Percentiles rank a stretch among this genome's conserved stretches.
These are phyloP conservation scores for Scaptomyza caliginosa DNA, from an alignment of 2,888 invertebrate species.

Conservation along the genomic window DNA sequence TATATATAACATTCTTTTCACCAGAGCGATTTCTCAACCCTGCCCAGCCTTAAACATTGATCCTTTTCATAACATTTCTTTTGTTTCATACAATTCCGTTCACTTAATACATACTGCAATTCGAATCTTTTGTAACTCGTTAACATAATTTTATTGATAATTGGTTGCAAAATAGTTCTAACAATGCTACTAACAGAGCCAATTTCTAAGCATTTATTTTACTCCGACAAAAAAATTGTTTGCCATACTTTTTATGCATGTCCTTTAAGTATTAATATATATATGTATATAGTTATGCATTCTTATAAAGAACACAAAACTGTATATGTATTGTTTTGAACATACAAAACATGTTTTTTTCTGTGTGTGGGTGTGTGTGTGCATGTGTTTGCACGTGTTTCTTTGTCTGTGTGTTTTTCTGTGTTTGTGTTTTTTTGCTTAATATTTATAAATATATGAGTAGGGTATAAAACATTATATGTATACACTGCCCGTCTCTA, in stretches of 20 bases:
- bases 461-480: background rate
- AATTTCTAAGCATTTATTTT: conserved; percentile 10
- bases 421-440: background rate
- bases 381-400: no score
- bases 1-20: no score
- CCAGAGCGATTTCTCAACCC: background rate
- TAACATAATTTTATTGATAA: no score
- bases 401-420: background rate
- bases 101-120: background rate
- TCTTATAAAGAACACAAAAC: background rate
- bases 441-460: background rate
- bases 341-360: background rate
- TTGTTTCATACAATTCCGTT: background rate
- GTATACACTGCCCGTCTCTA: background rate
- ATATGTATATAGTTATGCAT: conserved; percentile 4
- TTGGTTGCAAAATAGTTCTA: no score
- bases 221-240: conserved; percentile 1
- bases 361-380: background rate
- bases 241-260: background rate
- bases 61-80: background rate
- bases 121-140: no score
- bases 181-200: conserved; percentile 16
- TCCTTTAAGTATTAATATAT: background rate
- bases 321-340: background rate
- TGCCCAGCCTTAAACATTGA: background rate